Evolutionary conservation across 2,797 vertebrate species (phyloP).

Genomic region (Eulemur mongoz): DNA sequence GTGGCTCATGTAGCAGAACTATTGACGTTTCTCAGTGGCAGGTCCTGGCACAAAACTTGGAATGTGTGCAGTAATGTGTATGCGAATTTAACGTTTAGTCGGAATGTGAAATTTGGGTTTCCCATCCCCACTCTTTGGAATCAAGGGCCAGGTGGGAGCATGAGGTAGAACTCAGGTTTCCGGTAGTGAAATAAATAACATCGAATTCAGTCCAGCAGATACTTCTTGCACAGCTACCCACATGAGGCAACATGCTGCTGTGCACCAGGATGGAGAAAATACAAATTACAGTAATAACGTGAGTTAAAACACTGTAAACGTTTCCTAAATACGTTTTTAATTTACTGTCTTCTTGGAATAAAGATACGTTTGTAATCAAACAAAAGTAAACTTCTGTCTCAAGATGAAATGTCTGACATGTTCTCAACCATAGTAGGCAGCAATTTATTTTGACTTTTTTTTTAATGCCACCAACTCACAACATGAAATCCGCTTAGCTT

Average conservation of each 20-base stretch:
- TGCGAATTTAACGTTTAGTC: neutral
- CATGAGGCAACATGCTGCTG: neutral
- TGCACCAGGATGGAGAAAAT: neutral
- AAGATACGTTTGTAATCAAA: neutral
- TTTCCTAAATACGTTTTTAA: neutral
- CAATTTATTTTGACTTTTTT: neutral
- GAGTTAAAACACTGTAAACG: neutral
- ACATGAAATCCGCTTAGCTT: neutral
- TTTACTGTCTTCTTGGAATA: neutral
- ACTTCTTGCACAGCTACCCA: neutral
- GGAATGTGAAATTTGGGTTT: neutral
- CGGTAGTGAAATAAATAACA: neutral
- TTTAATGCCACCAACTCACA: neutral
- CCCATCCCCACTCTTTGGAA: neutral
- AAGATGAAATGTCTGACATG: neutral
- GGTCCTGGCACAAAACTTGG: slow-evolving; percentile 12
- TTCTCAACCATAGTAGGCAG: neutral
- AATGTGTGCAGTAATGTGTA: neutral
- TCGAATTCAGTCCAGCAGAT: neutral
- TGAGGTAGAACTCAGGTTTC: neutral
- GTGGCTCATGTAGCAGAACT: neutral
- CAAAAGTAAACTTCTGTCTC: neutral
- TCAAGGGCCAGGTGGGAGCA: neutral
- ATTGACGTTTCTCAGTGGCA: neutral
- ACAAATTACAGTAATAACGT: neutral